phyloP scores from a whole-genome alignment of 2,797 vertebrate genomes.

The Sylvilagus floridanus region DNA sequence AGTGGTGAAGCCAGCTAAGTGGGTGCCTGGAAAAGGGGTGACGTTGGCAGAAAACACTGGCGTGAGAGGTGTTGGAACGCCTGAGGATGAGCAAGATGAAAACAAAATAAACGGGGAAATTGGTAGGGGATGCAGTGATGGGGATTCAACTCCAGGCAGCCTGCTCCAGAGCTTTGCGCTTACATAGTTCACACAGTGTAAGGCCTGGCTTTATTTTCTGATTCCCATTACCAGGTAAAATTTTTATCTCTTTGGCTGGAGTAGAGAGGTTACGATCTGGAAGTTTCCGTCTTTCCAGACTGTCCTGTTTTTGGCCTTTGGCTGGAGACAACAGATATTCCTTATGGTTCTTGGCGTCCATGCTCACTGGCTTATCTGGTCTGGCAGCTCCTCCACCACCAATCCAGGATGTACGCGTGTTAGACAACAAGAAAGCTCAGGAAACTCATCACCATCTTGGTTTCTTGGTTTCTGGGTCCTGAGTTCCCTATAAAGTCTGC shows the following conservation, averaged over 20 bases:
- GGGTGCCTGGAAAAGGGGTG: neutral
- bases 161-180: neutral
- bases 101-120: neutral
- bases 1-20: neutral
- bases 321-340: neutral
- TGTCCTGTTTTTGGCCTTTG: neutral
- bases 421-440: neutral
- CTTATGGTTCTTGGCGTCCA: neutral
- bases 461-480: neutral
- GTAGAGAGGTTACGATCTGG: neutral
- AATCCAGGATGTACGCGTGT: neutral
- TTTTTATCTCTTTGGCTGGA: neutral
- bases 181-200: fast-evolving
- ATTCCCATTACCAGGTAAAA: neutral
- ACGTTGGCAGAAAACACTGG: neutral
- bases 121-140: no score
- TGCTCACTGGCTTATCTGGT: neutral
- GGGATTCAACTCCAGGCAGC: neutral
- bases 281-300: neutral
- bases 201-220: neutral
- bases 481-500: no score
- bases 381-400: neutral
- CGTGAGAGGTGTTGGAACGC: neutral
- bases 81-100: neutral
- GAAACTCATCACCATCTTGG: neutral